A percentile compares a stretch with the other conserved stretches of the same genome.
phyloP scores from a whole-genome alignment of 2,113 vertebrate genomes.

The Triplophysa tibetana region DNA sequence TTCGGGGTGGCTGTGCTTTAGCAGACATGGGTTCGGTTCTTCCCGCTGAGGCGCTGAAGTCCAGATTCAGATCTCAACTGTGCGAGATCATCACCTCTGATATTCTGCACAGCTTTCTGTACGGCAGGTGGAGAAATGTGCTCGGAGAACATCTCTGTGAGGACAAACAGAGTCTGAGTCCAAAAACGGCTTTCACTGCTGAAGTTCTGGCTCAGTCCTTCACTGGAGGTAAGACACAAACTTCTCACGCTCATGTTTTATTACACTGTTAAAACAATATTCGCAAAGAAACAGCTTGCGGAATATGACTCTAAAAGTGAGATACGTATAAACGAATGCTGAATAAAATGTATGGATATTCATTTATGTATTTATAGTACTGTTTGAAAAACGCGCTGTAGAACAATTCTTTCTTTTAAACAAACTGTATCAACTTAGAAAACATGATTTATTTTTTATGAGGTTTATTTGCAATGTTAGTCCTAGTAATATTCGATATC shows the following conservation, averaged over 20 bases:
- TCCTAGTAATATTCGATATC: too few species aligned
- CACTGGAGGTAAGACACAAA: constrained; percentile 81
- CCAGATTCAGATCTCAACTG: constrained; percentile 85
- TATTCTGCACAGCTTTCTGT: constrained; percentile 95
- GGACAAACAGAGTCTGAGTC: constrained; percentile 77
- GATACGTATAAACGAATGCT: too few species aligned
- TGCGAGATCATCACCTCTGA: constrained; percentile 96
- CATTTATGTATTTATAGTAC: too few species aligned
- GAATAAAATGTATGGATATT: too few species aligned
- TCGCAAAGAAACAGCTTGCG: too few species aligned
- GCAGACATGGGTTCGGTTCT: constrained; percentile 88
- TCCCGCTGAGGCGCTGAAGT: constrained; percentile 88
- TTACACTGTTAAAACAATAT: too few species aligned
- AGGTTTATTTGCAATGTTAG: too few species aligned
- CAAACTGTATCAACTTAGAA: too few species aligned
- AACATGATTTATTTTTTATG: too few species aligned
- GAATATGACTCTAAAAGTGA: too few species aligned
- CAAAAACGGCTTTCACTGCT: constrained; percentile 93
- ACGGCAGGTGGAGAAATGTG: constrained; percentile 95
- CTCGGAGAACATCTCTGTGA: constrained; percentile 90
- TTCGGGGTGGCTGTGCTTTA: too few species aligned
- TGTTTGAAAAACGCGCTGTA: not conserved
- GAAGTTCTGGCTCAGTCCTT: constrained; percentile 96
- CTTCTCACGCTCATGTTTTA: too few species aligned
- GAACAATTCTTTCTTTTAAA: not conserved